Percentiles rank a stretch among this genome's conserved stretches.
phyloP scores from a whole-genome alignment of 35 echinoderm and acorn worm species.

The Heliocidaris erythrogramma region DNA sequence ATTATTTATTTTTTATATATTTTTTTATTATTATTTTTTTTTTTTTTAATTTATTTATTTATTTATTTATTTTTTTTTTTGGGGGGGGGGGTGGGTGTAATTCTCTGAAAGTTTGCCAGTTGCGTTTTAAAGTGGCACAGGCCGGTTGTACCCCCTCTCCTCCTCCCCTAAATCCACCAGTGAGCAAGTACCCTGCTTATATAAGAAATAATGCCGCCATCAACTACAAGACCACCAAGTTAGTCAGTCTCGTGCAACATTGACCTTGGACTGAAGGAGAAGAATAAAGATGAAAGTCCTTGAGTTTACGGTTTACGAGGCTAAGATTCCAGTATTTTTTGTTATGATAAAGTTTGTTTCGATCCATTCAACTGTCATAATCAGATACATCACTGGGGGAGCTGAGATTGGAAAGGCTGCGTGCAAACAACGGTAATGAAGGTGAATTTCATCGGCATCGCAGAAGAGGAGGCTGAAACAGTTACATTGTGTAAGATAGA shows the following conservation, averaged over 20 bases:
- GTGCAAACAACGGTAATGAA: neutral
- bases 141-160: too few species aligned
- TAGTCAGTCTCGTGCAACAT: neutral
- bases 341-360: constrained; percentile 38
- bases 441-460: neutral
- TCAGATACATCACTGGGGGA: neutral
- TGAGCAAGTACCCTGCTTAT: neutral
- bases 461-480: neutral
- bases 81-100: too few species aligned
- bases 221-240: constrained; percentile 6
- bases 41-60: too few species aligned
- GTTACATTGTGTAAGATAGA: neutral
- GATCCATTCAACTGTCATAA: constrained; percentile 29
- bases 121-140: too few species aligned
- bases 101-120: too few species aligned
- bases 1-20: too few species aligned
- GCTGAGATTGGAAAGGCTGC: neutral
- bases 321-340: constrained; percentile 38
- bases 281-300: neutral
- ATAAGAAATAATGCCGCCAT: neutral
- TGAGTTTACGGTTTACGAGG: constrained; percentile 10
- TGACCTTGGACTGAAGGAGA: constrained; percentile 14
- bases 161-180: too few species aligned
- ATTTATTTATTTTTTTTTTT: too few species aligned
- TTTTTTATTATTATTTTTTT: too few species aligned